Evolutionary conservation across 2,113 vertebrate genomes (phyloP).

Genomic region (Vombatus ursinus): DNA sequence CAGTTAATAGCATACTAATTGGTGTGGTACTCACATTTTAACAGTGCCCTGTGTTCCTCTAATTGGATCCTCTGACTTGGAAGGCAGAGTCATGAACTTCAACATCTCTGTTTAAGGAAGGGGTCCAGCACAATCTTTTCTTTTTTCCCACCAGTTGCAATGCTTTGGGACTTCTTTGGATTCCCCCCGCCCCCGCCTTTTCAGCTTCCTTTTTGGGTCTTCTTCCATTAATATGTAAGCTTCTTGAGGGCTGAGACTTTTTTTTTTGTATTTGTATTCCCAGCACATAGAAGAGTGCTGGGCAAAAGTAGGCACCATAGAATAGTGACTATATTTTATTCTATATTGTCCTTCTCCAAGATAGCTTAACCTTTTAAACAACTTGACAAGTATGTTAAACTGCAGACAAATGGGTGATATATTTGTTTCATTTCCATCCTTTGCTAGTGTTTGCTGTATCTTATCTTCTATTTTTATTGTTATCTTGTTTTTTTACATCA

Average conservation of each 20-base stretch:
- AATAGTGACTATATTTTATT: too few relatives aligned
- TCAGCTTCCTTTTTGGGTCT: neutral
- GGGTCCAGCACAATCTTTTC: too few relatives aligned
- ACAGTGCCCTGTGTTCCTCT: neutral
- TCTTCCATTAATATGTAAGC: too few relatives aligned
- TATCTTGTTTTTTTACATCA: too few relatives aligned
- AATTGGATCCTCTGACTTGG: neutral
- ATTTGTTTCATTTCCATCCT: neutral
- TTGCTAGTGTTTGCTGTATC: neutral
- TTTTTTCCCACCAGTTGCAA: neutral
- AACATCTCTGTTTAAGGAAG: neutral
- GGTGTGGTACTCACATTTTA: neutral
- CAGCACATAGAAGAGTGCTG: neutral
- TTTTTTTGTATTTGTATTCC: neutral
- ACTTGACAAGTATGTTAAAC: neutral
- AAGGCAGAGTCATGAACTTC: neutral
- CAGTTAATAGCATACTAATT: neutral
- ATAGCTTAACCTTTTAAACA: neutral
- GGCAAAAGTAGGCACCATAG: neutral
- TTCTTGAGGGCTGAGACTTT: too few relatives aligned
- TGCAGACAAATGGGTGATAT: neutral
- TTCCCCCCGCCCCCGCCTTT: neutral
- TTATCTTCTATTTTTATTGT: too few relatives aligned
- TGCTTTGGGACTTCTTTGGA: neutral
- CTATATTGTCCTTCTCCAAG: neutral